Evolutionary conservation across 2,113 vertebrate genomes (phyloP).

Genomic region (Spermophilus dauricus): DNA sequence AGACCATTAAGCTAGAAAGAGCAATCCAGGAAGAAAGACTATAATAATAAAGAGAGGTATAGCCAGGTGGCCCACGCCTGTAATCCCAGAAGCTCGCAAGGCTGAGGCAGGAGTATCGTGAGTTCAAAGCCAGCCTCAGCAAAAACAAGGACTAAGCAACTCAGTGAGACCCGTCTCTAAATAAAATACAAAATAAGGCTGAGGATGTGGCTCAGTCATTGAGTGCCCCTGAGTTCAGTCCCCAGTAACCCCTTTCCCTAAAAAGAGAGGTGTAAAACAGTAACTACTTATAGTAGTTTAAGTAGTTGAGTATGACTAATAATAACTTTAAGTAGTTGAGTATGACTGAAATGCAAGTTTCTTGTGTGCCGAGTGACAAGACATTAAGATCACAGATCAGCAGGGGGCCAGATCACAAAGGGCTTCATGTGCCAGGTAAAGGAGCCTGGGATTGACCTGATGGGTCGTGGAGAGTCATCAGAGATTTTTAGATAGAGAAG

Average conservation of each 20-base stretch:
- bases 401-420: background rate
- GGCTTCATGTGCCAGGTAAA: background rate
- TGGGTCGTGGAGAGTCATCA: background rate
- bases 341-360: slow-evolving; percentile 23
- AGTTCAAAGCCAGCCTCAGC: too few species aligned
- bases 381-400: background rate
- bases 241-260: too few species aligned
- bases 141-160: too few species aligned
- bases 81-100: too few species aligned
- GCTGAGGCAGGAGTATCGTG: too few species aligned
- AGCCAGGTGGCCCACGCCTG: too few species aligned
- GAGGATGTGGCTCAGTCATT: too few species aligned
- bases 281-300: background rate
- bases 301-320: background rate
- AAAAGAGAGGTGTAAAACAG: background rate
- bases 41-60: background rate
- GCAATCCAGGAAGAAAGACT: slow-evolving; percentile 46
- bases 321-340: background rate
- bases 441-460: background rate
- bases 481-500: slow-evolving; percentile 6
- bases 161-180: too few species aligned
- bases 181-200: too few species aligned
- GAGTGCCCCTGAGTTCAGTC: too few species aligned
- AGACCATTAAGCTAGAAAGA: slow-evolving; percentile 23
- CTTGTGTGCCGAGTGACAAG: background rate